A percentile compares a stretch with the other conserved stretches of the same genome.
phyloP scores from a whole-genome alignment of 2,888 invertebrate genomes.

The Stenotaenia linearis region DNA sequence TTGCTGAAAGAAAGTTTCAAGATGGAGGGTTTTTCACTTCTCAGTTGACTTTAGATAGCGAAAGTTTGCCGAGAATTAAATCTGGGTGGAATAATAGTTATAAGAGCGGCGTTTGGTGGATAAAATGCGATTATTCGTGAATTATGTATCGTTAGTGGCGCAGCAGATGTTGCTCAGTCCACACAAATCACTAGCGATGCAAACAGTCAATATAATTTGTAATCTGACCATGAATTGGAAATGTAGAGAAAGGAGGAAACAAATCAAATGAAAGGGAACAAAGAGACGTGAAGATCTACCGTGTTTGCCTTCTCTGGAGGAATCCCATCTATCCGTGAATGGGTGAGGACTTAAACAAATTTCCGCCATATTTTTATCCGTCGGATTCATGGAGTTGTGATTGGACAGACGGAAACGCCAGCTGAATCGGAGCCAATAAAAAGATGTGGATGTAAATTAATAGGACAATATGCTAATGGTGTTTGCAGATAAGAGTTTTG shows the following conservation, averaged over 20 bases:
- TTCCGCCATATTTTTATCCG: neutral
- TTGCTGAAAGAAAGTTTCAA: conserved; percentile 6
- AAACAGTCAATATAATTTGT: neutral
- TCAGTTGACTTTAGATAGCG: too few species aligned
- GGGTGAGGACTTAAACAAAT: neutral
- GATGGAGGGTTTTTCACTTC: neutral
- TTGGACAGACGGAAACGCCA: neutral
- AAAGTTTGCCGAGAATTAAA: too few species aligned
- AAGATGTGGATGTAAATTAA: neutral
- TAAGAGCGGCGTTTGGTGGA: too few species aligned
- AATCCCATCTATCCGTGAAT: neutral
- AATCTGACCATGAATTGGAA: neutral
- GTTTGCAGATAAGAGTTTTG: neutral
- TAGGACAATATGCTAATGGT: neutral
- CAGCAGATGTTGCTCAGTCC: neutral
- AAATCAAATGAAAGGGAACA: neutral
- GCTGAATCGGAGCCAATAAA: neutral
- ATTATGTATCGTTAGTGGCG: neutral
- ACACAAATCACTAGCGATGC: neutral
- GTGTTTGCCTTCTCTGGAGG: neutral
- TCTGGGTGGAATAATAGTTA: too few species aligned
- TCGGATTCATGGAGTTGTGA: neutral
- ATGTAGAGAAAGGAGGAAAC: neutral
- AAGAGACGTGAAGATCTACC: neutral
- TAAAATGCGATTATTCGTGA: too few species aligned